Percentiles rank a stretch among this genome's conserved stretches.
Conservation (phyloP, 2,113 vertebrate species). For the Enhydra lutris region DNA sequence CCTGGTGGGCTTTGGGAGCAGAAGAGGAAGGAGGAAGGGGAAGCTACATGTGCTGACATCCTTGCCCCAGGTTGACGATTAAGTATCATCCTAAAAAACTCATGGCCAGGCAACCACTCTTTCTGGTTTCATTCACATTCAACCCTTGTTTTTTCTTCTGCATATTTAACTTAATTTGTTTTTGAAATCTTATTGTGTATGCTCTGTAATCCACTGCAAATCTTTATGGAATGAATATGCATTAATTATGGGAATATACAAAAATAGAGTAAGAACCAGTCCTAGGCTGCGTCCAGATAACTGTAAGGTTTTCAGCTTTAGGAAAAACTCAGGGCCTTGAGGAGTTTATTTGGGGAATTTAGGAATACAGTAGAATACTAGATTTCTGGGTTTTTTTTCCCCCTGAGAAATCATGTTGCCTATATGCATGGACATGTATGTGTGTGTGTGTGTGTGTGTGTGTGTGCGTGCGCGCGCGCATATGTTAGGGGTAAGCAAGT, state of each 20-base stretch:
- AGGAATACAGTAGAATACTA: neutral
- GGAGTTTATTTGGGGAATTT: neutral
- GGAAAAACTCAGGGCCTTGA: neutral
- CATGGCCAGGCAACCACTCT: neutral
- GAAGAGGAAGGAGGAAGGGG: neutral
- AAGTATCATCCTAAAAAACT: neutral
- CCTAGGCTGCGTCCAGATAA: neutral
- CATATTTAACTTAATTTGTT: neutral
- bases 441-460: too few species aligned
- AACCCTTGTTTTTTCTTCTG: neutral
- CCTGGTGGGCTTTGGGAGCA: neutral
- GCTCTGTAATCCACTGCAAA: neutral
- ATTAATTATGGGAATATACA: neutral
- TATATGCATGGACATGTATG: too few species aligned
- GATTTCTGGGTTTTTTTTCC: neutral
- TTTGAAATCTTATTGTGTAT: neutral
- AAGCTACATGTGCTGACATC: neutral
- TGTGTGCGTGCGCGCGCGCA: too few species aligned
- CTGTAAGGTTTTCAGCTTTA: neutral
- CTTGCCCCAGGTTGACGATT: too few species aligned
- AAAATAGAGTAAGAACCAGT: neutral
- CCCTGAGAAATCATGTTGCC: neutral
- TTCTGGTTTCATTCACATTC: neutral
- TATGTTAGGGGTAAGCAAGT: neutral
- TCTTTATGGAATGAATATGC: neutral